Conservation (phyloP, 2,797 vertebrate species). For the Amniataba percoides region DNA sequence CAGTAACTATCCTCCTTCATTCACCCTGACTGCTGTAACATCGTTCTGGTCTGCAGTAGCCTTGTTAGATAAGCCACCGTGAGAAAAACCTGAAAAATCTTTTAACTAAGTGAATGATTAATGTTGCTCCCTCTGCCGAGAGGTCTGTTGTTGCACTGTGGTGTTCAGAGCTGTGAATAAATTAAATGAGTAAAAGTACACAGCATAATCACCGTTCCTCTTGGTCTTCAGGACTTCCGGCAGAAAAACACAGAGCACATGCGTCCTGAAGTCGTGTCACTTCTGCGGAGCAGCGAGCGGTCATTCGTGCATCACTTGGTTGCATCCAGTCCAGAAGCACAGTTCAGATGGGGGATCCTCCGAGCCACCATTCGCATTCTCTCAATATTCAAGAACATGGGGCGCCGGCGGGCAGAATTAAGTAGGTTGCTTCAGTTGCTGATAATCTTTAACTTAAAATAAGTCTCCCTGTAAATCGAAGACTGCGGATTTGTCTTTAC, state of each 20-base stretch:
- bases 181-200: not conserved
- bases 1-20: slow-evolving; percentile 9
- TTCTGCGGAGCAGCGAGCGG: slow-evolving; percentile 91
- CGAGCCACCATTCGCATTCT: slow-evolving; percentile 90
- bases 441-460: not conserved
- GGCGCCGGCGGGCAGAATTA: slow-evolving; percentile 77
- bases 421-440: slow-evolving; percentile 68
- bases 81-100: slow-evolving; percentile 45
- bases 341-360: slow-evolving; percentile 96
- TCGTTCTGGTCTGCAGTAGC: slow-evolving; percentile 3
- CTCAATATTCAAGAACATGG: slow-evolving; percentile 88
- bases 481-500: not conserved
- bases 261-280: slow-evolving; percentile 91
- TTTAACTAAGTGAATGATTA: slow-evolving; percentile 60
- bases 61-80: slow-evolving; percentile 57
- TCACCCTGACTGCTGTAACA: not conserved
- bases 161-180: slow-evolving; percentile 10
- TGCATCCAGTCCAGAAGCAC: slow-evolving; percentile 90
- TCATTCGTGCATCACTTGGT: slow-evolving; percentile 92
- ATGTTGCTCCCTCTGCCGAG: slow-evolving; percentile 9
- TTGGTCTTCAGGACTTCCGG: slow-evolving; percentile 88
- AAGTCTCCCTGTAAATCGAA: not conserved
- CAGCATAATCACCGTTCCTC: not conserved
- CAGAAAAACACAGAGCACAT: slow-evolving; percentile 96
- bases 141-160: slow-evolving; percentile 19